Evolutionary conservation across 2,113 vertebrate species (phyloP).

Genomic region (Tyto alba): DNA sequence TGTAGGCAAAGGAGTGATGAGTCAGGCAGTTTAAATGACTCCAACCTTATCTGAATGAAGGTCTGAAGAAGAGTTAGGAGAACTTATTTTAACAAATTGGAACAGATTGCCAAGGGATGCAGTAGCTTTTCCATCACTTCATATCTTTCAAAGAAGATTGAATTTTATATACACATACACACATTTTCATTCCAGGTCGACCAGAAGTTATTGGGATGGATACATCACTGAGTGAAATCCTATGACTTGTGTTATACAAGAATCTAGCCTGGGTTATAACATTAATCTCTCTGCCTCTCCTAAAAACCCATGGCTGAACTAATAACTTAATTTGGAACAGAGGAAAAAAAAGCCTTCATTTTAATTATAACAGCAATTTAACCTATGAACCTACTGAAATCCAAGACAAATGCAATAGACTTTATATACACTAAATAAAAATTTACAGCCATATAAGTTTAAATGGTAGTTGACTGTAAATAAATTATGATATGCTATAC

Average conservation of each 20-base stretch:
- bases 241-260: not conserved
- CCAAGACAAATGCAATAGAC: not conserved
- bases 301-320: not conserved
- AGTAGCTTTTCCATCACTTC: constrained; percentile 17
- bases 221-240: not conserved
- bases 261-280: not conserved
- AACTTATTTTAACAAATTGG: constrained; percentile 21
- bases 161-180: not conserved
- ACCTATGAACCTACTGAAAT: not conserved
- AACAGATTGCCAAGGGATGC: not conserved
- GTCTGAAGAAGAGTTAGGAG: not conserved
- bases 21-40: constrained; percentile 2
- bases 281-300: not conserved
- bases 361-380: not conserved
- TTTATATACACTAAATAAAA: not conserved
- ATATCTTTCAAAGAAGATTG: constrained; percentile 22
- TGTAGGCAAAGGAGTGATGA: constrained; percentile 9
- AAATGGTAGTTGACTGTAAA: not conserved
- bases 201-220: not conserved
- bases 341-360: not conserved
- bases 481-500: not conserved
- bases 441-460: not conserved
- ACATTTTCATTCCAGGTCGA: not conserved
- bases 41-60: constrained; percentile 10
- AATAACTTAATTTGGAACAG: not conserved